Base-by-base conservation (phyloP, 2,113 vertebrate species). In the Percopsis transmontana region DNA sequence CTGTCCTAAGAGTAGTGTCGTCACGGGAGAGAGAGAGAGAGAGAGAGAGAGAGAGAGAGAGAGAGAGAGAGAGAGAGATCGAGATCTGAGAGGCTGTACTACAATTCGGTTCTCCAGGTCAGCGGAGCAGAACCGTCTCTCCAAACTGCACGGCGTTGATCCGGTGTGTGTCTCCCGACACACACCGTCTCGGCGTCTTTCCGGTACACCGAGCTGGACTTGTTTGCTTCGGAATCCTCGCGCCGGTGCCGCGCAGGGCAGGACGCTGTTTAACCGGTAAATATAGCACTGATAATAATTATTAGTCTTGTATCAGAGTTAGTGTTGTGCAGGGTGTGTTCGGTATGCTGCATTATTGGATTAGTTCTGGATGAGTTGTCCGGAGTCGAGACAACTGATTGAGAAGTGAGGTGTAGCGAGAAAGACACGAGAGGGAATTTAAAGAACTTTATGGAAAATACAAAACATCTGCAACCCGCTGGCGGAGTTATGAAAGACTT, bases 251-350 rank as follows among this genome's bases (percentile, higher is more conserved):
- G 55, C 52, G 9, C 12, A 16, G 15, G 68, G 69, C 79, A 53
- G 64, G 42, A 42, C 72, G 53, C 38, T 72, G 72, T 77, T 68
- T 62, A 74, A 75, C 78, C 68, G 83, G 78, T 87, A 81, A 88
- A 86, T 80, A 89, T 81, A 83, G 85, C 73, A 47, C 56, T 77
- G 56, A 24, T 1, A 66, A 39, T 68, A 24, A 77, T 81, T 56
- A 72, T 76, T 66, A 70, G 63, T 84, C 27, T 33, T 4, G 27
- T 33, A 33, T 33, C 27, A 33, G 5, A 33, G 70, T 75, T 77
- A 80, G 62, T 75, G 79, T 53, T 81, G 24, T 48, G 20, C 41
- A 69, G 62, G 58, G 69, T 74, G 81, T 68, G 60, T 59, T 74
- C 57, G 18, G 44, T 10, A 15, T 33, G 27, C 27, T 6, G 27